Base-by-base conservation (phyloP, 64 coral and sea anemone species). In the Catalaphyllia jardinei region DNA sequence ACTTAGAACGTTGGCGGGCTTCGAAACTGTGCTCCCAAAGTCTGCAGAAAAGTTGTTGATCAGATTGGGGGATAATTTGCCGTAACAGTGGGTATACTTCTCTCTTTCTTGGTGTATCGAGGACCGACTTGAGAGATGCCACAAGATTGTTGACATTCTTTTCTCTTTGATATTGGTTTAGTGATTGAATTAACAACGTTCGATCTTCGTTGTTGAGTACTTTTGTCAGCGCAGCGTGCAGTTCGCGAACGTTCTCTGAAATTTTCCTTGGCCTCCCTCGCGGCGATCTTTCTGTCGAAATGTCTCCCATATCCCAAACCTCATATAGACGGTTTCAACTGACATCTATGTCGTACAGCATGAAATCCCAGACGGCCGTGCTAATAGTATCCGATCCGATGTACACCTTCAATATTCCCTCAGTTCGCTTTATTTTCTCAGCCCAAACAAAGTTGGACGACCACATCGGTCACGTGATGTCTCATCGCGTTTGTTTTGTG, bases 121-220 rank as follows among this genome's bases (percentile, higher is more conserved):
- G 92, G 18, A 96, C 86, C 61, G 39, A 83, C 51, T 96, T 89
- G 1, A 96, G 78, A 51, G 88, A 82, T 67, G 46, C 15, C 31
- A 85, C 95, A 62, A 96, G 91, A 29, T 71, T 76, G 17, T 89
- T 87, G 54, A 96, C 71, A 91, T 93, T 83, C 16, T 80, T 88
- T 42, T 79, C 89, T 64, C 87, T 90, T 54, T 96, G 91, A 93
- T 93, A 96, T 87, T 93, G 87, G 59, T 96, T 96, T 17, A 96
- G 91, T 31, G 91, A 93, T 22, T 93, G 88, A 78, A 96, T 93
- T 52, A 96, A 91, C n/a, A 77, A 93, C 25, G 76, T 83, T 60
- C 95, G 88, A 59, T 96, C 92, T 51, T 75, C 60, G 86, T 91
- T 89, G 77, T 91, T 75, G 71, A 96, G 67, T 71, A 86, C 80